phyloP scores from a whole-genome alignment of 1,140 invertebrate species.

The Gyrodactylus bullatarudis region DNA sequence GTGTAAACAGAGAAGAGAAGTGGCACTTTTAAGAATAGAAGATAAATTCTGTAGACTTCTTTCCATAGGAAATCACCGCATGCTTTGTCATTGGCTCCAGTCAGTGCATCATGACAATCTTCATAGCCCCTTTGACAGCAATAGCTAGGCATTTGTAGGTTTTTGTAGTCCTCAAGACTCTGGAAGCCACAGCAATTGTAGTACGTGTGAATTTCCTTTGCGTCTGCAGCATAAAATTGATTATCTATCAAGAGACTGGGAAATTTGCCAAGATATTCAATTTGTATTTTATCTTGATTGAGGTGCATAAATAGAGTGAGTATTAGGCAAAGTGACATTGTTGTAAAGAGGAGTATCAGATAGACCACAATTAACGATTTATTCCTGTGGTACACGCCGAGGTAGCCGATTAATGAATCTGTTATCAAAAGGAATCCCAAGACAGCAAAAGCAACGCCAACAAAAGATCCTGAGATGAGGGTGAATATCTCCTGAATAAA shows the following conservation, averaged over 20 bases:
- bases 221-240: not conserved
- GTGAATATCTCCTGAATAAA: not conserved
- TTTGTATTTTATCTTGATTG: not conserved
- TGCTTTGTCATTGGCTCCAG: not conserved
- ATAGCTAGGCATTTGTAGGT: not conserved
- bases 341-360: not conserved
- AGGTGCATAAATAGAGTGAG: not conserved
- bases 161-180: not conserved
- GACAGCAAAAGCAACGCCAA: not conserved
- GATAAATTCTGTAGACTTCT: not conserved
- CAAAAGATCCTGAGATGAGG: not conserved
- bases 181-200: not conserved
- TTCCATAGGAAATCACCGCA: not conserved
- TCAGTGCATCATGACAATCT: not conserved
- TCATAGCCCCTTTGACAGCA: not conserved
- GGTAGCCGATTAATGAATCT: not conserved
- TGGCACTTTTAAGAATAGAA: not conserved
- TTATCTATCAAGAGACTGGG: not conserved
- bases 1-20: not conserved
- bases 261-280: not conserved
- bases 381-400: not conserved
- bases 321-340: not conserved
- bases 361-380: not conserved
- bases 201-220: not conserved
- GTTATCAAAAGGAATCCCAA: not conserved